Base-by-base conservation (phyloP, 2,797 vertebrate species). In the Triplophysa yarkandensis region DNA sequence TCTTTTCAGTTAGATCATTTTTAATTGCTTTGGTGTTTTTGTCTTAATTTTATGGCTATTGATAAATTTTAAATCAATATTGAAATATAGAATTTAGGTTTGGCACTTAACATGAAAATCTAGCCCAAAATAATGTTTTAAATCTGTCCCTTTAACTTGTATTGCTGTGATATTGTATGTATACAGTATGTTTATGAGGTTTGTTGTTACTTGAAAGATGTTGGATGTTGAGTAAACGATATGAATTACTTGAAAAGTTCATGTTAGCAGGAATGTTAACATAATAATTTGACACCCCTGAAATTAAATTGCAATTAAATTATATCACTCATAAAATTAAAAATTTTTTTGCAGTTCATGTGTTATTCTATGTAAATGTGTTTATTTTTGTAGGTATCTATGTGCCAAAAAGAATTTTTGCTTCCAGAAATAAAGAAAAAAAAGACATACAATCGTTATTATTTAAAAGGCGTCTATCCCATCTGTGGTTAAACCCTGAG, bases 351-450 rank as follows among this genome's bases (percentile, higher is more conserved):
- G 50, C 3, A 7, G 28, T 25, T 60, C 28, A 50, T 19, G 8
- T 23, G 10, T 81, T n/a, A n/a, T n/a, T 50, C 32, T 28, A 63
- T 54, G 21, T 58, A 28, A 41, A 62, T 9, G 44, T 55, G 48
- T 72, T 68, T 61, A 55, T 62, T 81, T 79, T 77, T 6, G 23
- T 74, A 46, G 4, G 36, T 30, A 69, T 80, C 13, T 75, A 6
- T 80, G 79, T 77, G 73, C 71, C 81, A 81, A 67, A 80, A 83
- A 70, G 74, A 74, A 36, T 61, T 36, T 66, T 65, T 39, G 50
- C 71, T 67, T 68, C 48, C 74, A 76, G 54, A 17, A 81, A 70
- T 52, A 75, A 80, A 80, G 63, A n/a, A 78, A 83, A 68, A 80
- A 78, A 81, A 69, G 30, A 48, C 58, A 73, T 19, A 19, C 0